Evolutionary conservation across 2,888 invertebrate genomes (phyloP).

Genomic region (Drosophila falleni): DNA sequence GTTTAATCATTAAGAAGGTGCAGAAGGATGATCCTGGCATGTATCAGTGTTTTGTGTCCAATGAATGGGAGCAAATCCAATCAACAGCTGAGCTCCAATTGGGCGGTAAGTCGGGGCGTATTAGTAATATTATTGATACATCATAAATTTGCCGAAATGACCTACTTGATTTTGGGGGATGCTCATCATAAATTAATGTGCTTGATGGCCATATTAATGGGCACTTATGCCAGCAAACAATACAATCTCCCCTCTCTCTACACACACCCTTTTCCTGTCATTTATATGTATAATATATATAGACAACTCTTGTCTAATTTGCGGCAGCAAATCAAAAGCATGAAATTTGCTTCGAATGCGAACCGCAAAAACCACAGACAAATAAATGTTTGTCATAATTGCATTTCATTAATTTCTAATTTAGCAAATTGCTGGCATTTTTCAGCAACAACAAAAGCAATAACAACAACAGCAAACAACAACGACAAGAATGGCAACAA

Average conservation of each 20-base stretch:
- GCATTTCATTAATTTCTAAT: constrained; percentile 84
- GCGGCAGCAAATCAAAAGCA: constrained; percentile 38
- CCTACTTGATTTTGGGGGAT: constrained; percentile 14
- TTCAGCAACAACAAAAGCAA: constrained; percentile 40
- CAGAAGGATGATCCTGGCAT: constrained; percentile 94
- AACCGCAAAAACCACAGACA: constrained; percentile 69
- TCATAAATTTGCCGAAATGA: constrained; percentile 27
- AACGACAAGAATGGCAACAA: constrained; percentile 41
- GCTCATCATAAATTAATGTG: constrained; percentile 53
- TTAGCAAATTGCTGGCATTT: constrained; percentile 81
- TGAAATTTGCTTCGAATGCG: constrained; percentile 43
- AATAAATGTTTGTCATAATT: constrained; percentile 82
- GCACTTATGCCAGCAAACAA: constrained; percentile 53
- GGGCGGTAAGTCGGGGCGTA: constrained; percentile 88
- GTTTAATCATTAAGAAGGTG: constrained; percentile 88
- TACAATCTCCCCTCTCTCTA: not conserved
- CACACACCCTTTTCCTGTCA: not conserved
- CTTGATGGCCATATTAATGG: constrained; percentile 64
- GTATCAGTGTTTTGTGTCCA: constrained; percentile 96
- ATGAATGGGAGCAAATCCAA: constrained; percentile 93
- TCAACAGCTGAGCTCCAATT: constrained; percentile 92
- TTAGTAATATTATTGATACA: constrained; percentile 36
- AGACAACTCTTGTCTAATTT: constrained; percentile 20
- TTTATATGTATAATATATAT: not conserved
- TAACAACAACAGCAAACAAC: constrained; percentile 21